These are phyloP conservation scores for Zalophus californianus DNA, from an alignment of 2,797 vertebrate species.

Conservation along the genomic window DNA sequence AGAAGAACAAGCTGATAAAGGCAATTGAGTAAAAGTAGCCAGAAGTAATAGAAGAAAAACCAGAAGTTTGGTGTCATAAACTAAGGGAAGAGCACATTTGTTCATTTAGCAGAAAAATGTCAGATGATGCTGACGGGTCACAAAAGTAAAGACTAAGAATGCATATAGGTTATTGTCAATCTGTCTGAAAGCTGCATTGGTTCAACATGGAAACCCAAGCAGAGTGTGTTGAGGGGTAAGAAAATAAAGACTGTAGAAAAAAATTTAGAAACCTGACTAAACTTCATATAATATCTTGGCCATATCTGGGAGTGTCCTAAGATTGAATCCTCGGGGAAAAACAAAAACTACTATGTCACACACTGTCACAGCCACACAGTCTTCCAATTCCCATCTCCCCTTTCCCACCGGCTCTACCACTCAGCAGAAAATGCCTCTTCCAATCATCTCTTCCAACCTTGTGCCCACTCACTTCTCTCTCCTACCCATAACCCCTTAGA, in stretches of 20 bases:
- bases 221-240: not conserved
- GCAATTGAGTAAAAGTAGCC: not conserved
- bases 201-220: not conserved
- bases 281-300: not conserved
- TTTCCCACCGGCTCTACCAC: not conserved
- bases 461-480: not conserved
- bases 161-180: no score
- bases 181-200: not conserved
- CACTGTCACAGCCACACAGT: not conserved
- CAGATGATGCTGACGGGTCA: not conserved
- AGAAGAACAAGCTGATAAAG: not conserved
- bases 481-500: not conserved
- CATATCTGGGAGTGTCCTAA: not conserved
- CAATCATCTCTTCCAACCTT: not conserved
- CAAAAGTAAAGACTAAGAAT: not conserved
- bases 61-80: not conserved
- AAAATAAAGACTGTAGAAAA: constrained; percentile 20
- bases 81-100: not conserved
- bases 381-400: not conserved
- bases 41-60: not conserved
- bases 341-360: not conserved
- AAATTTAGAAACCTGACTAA: not conserved
- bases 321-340: not conserved
- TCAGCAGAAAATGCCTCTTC: constrained; percentile 19
- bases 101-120: not conserved